phyloP scores from a whole-genome alignment of 2,888 invertebrate genomes.

The Liodrosophila aerea region DNA sequence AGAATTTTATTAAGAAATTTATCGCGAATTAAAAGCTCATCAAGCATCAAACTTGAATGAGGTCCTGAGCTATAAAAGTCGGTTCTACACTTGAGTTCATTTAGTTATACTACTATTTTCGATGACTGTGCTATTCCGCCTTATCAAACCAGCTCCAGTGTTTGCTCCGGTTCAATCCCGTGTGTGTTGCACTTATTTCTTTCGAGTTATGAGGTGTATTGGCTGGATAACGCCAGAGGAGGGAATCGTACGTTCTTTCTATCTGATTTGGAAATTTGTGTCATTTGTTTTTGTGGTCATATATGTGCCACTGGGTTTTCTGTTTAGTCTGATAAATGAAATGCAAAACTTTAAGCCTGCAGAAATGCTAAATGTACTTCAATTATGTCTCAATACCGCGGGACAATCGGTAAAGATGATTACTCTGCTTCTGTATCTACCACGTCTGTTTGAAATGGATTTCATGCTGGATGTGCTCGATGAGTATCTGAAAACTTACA shows the following conservation, averaged over 20 bases:
- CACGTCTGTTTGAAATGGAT: slow-evolving; percentile 17
- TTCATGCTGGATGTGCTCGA: slow-evolving; percentile 36
- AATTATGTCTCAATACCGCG: slow-evolving; percentile 37
- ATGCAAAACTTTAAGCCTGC: slow-evolving; percentile 27
- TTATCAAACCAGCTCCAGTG: slow-evolving; percentile 27
- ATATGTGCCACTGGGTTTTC: slow-evolving; percentile 41
- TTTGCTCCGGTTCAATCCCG: slow-evolving; percentile 24
- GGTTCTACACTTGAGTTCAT: too few relatives aligned
- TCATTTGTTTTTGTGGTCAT: slow-evolving; percentile 20
- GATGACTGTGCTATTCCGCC: slow-evolving; percentile 25
- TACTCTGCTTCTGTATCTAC: slow-evolving; percentile 5
- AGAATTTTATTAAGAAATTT: slow-evolving; percentile 2
- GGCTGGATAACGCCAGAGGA: slow-evolving; percentile 44
- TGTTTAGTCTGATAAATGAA: slow-evolving; percentile 31
- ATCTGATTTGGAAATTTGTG: slow-evolving; percentile 31
- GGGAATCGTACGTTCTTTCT: slow-evolving; percentile 26
- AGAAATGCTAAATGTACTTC: slow-evolving; percentile 41
- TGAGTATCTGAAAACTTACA: slow-evolving; percentile 3
- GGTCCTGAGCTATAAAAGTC: too few relatives aligned
- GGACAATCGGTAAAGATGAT: slow-evolving; percentile 32
- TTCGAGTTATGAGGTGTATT: slow-evolving; percentile 26
- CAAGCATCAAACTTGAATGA: neutral
- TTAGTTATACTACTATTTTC: neutral
- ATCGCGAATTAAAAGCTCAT: slow-evolving; percentile 10
- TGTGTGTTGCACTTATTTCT: slow-evolving; percentile 30